phyloP scores from a whole-genome alignment of 2,113 vertebrate species.

The Leptodactylus fuscus region DNA sequence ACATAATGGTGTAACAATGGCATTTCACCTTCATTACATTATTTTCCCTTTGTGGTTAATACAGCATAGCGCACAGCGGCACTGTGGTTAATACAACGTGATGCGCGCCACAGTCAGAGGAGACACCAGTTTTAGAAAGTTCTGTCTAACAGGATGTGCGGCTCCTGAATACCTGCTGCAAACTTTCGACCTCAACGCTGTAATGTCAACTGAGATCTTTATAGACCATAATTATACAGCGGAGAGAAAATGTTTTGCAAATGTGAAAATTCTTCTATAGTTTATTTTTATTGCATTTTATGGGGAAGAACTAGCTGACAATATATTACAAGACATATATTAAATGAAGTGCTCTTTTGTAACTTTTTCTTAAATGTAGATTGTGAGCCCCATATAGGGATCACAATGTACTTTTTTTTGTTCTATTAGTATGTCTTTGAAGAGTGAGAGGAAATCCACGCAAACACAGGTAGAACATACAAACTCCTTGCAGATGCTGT shows the following conservation, averaged over 20 bases:
- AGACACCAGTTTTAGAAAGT: background rate
- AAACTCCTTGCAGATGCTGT: too few species aligned
- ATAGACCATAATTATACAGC: background rate
- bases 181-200: conserved; percentile 14
- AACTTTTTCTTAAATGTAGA: too few species aligned
- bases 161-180: conserved; percentile 2
- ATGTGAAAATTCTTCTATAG: background rate
- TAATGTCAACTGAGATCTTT: background rate
- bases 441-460: too few species aligned
- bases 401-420: too few species aligned
- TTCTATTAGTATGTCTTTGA: too few species aligned
- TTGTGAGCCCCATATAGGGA: too few species aligned
- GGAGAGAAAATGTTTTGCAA: background rate
- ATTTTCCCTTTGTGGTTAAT: background rate
- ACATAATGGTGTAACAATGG: background rate
- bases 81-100: background rate
- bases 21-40: background rate
- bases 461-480: too few species aligned
- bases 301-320: too few species aligned
- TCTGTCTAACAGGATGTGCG: background rate
- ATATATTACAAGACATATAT: too few species aligned
- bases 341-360: too few species aligned
- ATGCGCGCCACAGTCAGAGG: background rate
- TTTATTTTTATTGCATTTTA: too few species aligned
- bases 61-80: too few species aligned